Evolutionary conservation across 1,140 invertebrate species (phyloP), one percentile per base, ranked within the genome.

Genomic region (Manduca sexta): DNA sequence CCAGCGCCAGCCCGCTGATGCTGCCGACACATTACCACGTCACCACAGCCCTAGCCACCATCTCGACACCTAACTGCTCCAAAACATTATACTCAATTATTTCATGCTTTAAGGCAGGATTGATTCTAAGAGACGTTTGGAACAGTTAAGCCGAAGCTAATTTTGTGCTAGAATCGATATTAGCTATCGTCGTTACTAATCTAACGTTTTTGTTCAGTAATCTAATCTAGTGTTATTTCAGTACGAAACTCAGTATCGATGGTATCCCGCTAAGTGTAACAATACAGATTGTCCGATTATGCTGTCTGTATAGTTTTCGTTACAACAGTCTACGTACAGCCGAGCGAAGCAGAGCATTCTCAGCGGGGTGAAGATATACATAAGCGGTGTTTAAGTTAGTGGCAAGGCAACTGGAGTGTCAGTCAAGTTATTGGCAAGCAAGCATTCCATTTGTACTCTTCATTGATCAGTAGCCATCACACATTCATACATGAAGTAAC

Each of bases 1-100:
- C 84, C 81, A 86, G 46, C 83, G 79, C 79, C 79, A 88, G 60
- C 61, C 86, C 86, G 78, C 73, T 83, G 76, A 88, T 86, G 73
- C 87, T 88, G 86, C 64, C 70, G 76, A 85, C 81, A 80, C 78
- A 84, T 63, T 72, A 75, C 76, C 72, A 85, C 67, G 71, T 83
- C 77, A 83, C 82, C 74, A 80, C 60, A 73, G 70, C 75, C 79
- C 77, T 80, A 78, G 66, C 76, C 64, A 54, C 64, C 45, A 59
- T 50, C 63, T 46, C 45, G 18, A 50, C 45, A 75, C 75, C 62
- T 75, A 78, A 60, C 72, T 80, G 81, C 78, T 82, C 77, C 80
- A 84, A 74, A 26, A 26, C 21, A 26, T n/a, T n/a, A n/a, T n/a
- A n/a, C n/a, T n/a, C n/a, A n/a, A n/a, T n/a, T n/a, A n/a, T n/a